Evolutionary conservation across 1,140 invertebrate species (phyloP), one percentile per base, ranked within the genome.

Genomic region (Oreohelix idahoensis): DNA sequence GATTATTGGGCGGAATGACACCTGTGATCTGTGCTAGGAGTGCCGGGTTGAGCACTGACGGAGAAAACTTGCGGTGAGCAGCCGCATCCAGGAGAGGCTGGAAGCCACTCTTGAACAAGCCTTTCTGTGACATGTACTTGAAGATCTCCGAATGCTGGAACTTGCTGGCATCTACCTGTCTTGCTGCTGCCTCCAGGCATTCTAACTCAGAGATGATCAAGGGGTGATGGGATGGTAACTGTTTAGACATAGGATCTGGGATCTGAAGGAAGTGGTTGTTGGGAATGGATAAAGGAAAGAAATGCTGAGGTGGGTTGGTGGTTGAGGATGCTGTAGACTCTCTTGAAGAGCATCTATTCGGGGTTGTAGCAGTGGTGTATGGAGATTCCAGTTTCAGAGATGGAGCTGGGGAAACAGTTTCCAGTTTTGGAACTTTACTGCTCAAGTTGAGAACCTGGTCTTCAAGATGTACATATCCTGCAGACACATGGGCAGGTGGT

Each of bases 111-210:
- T 73, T 82, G 53, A 90, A 87, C 49, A 90, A 81, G n/a, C 89
- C 88, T 75, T 90, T 87, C 71, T 89, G 88, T 79, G 89, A 85
- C 86, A 92, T 88, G 82, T 91, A 90, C 83, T 90, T 92, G 87
- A 87, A 92, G 73, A 92, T 89, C 38, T 87, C 87, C 11, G 89
- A 90, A 29, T 88, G 88, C 78, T 90, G 87, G 39, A 92, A 84
- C 23, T 87, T 84, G 17, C 83, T 78, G 39, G 78, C 58, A 32
- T 81, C 70, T 32, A 80, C 13, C 38, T 70, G 32, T 15, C 42
- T 66, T 8, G 58, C 36, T 4, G 79, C 63, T 51, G 79, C 58
- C 23, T 70, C 58, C 23, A 45, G n/a, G 17, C 36, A 36, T 42
- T 66, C 78, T 23, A 77, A 15, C 11, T 70, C 79, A 35, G 69